Percentiles rank a stretch among this genome's conserved stretches.
These are phyloP conservation scores for Drosophila recens DNA, from an alignment of 2,888 invertebrate species.

Conservation along the genomic window DNA sequence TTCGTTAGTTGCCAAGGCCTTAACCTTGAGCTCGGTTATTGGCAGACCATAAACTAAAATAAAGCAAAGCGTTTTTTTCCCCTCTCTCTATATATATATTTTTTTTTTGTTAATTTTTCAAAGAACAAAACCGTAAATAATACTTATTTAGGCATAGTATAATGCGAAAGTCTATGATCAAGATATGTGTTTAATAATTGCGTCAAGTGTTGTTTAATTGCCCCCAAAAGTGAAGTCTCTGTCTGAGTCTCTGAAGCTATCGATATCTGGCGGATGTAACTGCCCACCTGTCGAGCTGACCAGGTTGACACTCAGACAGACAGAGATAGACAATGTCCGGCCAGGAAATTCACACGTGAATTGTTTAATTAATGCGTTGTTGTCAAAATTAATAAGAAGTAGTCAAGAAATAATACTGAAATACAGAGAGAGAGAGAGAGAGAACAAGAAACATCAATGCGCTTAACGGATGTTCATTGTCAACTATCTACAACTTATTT, in stretches of 20 bases:
- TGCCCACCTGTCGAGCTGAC: slow-evolving; percentile 15
- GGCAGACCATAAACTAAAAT: slow-evolving; percentile 79
- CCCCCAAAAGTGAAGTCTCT: not conserved
- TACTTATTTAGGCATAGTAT: slow-evolving; percentile 21
- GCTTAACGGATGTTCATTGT: slow-evolving; percentile 60
- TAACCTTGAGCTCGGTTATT: slow-evolving; percentile 80
- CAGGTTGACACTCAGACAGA: too few species aligned
- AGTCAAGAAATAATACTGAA: slow-evolving; percentile 20
- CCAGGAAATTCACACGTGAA: slow-evolving; percentile 83
- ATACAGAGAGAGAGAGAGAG: slow-evolving; percentile 26
- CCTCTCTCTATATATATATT: not conserved
- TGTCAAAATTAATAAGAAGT: slow-evolving; percentile 23
- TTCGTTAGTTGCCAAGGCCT: slow-evolving; percentile 63
- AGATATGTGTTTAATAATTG: slow-evolving; percentile 4
- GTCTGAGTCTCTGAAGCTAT: slow-evolving; percentile 13
- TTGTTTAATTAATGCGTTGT: slow-evolving; percentile 77
- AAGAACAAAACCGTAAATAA: slow-evolving; percentile 30
- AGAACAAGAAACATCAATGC: slow-evolving; percentile 32
- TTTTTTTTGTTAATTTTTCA: slow-evolving; percentile 19
- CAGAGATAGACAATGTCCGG: slow-evolving; percentile 45
- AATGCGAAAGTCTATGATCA: slow-evolving; percentile 16
- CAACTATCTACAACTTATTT: slow-evolving; percentile 19
- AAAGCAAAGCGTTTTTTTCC: slow-evolving; percentile 58
- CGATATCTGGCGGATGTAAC: slow-evolving; percentile 51
- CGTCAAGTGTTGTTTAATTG: slow-evolving; percentile 23